These are phyloP conservation scores for Podarcis raffonei DNA, from an alignment of 2,113 vertebrate genomes.

Conservation along the genomic window DNA sequence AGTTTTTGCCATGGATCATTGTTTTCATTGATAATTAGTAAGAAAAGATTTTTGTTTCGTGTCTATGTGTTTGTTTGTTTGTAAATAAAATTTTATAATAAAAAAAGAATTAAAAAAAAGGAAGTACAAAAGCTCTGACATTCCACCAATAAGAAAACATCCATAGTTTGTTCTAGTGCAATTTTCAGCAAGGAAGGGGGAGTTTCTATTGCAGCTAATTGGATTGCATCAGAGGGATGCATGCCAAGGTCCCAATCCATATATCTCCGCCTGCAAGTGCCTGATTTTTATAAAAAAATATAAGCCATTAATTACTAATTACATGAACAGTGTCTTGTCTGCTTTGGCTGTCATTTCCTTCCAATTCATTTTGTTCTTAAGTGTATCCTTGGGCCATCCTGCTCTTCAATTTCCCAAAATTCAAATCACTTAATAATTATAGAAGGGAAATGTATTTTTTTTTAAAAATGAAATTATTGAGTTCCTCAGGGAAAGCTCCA, in stretches of 20 bases:
- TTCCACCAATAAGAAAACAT: neutral
- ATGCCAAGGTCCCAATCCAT: too few relatives aligned
- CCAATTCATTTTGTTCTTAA: conserved; percentile 24
- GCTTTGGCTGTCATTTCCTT: neutral
- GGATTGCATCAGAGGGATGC: too few relatives aligned
- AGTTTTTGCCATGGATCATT: neutral
- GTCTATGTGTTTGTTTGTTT: too few relatives aligned
- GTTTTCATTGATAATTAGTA: neutral
- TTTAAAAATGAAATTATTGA: conserved; percentile 51
- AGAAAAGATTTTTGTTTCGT: neutral
- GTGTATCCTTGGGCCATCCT: conserved; percentile 46
- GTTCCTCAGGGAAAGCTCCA: neutral
- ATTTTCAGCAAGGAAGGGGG: neutral
- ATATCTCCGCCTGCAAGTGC: neutral
- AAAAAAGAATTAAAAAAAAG: too few relatives aligned
- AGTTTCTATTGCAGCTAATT: too few relatives aligned
- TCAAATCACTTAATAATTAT: conserved; percentile 40
- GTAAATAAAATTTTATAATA: too few relatives aligned
- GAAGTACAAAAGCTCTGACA: neutral
- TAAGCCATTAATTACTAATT: neutral
- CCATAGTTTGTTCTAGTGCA: neutral
- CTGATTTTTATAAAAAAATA: neutral
- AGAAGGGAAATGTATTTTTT: conserved; percentile 13
- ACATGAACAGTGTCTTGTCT: neutral
- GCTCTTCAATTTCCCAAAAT: conserved; percentile 22